Evolutionary conservation across 2,797 vertebrate species (phyloP).

Genomic region (Typhlichthys eigenmanni): DNA sequence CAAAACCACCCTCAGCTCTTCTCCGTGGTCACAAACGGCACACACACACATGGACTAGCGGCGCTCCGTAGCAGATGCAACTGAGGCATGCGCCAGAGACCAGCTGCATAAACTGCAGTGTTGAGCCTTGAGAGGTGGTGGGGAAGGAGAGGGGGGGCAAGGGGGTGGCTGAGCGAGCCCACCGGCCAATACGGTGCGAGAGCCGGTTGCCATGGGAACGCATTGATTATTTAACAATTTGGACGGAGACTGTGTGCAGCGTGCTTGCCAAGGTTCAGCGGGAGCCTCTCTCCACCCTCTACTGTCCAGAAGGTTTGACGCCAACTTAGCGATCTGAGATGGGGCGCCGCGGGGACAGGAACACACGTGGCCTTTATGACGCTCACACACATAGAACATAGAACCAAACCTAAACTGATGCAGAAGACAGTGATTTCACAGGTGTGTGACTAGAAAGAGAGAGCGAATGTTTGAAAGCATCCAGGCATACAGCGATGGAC

Average conservation of each 20-base stretch:
- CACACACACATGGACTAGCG: conserved; percentile 10
- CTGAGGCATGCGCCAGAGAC: conserved; percentile 43
- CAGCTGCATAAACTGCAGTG: conserved; percentile 64
- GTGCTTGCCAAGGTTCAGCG: conserved; percentile 68
- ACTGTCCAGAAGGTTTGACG: conserved; percentile 62
- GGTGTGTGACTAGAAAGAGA: conserved; percentile 51
- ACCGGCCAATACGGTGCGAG: conserved; percentile 56
- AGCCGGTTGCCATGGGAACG: conserved; percentile 74
- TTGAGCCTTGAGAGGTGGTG: conserved; percentile 45
- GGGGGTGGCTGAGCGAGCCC: conserved; percentile 47
- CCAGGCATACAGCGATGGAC: conserved; percentile 52
- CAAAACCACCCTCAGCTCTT: too few species aligned
- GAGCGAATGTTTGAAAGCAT: conserved; percentile 42
- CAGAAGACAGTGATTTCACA: conserved; percentile 39
- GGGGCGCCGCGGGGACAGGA: conserved; percentile 43
- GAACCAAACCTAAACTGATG: conserved; percentile 22
- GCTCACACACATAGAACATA: conserved; percentile 25
- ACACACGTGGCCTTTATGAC: conserved; percentile 35
- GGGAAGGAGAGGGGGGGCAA: not conserved
- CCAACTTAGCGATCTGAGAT: conserved; percentile 57
- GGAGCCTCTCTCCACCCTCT: conserved; percentile 64
- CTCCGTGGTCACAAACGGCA: too few species aligned
- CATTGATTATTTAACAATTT: conserved; percentile 84
- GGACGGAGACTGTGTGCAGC: conserved; percentile 60
- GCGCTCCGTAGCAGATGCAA: conserved; percentile 22